Evolutionary conservation across 2,797 vertebrate species (phyloP), one percentile per base, ranked within the genome.

Genomic region (Sciurus carolinensis): DNA sequence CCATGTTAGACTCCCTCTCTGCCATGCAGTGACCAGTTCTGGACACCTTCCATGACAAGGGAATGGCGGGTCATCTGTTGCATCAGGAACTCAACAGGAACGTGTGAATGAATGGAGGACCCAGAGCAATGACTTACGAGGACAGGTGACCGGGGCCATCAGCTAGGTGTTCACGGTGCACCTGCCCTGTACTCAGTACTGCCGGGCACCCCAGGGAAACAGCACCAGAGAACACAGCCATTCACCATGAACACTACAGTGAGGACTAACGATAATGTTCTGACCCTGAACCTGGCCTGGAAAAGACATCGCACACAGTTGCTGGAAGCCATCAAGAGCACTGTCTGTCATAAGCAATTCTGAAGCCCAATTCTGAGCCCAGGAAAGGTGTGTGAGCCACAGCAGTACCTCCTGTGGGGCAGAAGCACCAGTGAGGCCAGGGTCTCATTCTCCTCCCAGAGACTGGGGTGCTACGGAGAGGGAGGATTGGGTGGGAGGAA

Each of bases 351-450:
- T 11, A 62, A 52, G 92, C 72, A 39, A 44, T 10, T 36, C 76
- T 44, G 75, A 72, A 20, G 54, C 44, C 69, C 47, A 24, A 15
- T 12, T 77, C 30, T 6, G 33, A 73, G n/a, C 62, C 24, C 30
- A n/a, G 26, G 26, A 5, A 24, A 44, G 42, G 11, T 14, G 12
- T 4, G 13, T 13, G 54, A 52, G 72, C 24, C 17, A 39, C 12
- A 18, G 64, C 26, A 75, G 42, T 7, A 2, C 18, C 54, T 33
- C 26, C 26, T n/a, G 3, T 13, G 11, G 22, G 50, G 22, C 76
- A 42, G 15, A 9, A 1, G 42, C 30, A 20, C 50, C 15, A 3
- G 14, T 7, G 0, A 2, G 15, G 39, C 13, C 50, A 11, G 10
- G 11, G 42, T 30, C 44, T 71, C 12, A 3, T 24, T 24, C n/a